Conservation (phyloP, 2,113 vertebrate species). For the Tamias sibiricus region DNA sequence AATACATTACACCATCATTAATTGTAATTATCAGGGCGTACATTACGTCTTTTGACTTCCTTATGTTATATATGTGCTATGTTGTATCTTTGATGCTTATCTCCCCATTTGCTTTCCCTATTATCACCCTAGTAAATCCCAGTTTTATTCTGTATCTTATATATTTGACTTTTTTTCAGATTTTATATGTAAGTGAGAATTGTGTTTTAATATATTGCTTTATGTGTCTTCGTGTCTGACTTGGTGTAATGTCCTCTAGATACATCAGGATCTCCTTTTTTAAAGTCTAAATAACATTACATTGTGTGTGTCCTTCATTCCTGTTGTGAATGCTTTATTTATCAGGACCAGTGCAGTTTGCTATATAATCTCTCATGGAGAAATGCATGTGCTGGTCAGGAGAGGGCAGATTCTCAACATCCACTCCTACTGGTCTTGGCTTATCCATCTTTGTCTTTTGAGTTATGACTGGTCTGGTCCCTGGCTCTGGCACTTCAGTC, state of each 20-base stretch:
- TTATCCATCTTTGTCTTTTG: no score
- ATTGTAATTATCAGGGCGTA: neutral
- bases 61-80: neutral
- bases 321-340: no score
- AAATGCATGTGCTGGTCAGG: no score
- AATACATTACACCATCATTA: neutral
- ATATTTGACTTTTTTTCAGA: neutral
- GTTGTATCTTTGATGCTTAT: neutral
- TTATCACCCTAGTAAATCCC: neutral
- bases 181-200: neutral
- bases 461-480: no score
- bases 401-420: no score
- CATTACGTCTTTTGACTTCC: neutral
- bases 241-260: neutral
- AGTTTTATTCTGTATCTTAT: neutral
- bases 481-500: no score
- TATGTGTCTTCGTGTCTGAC: neutral
- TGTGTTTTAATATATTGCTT: neutral
- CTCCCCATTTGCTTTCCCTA: neutral
- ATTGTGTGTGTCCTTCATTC: no score
- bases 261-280: neutral
- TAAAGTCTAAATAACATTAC: neutral
- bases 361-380: no score
- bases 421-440: no score
- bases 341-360: no score